Evolutionary conservation across 2,797 vertebrate species (phyloP).

Genomic region (Leucoraja ocellata): DNA sequence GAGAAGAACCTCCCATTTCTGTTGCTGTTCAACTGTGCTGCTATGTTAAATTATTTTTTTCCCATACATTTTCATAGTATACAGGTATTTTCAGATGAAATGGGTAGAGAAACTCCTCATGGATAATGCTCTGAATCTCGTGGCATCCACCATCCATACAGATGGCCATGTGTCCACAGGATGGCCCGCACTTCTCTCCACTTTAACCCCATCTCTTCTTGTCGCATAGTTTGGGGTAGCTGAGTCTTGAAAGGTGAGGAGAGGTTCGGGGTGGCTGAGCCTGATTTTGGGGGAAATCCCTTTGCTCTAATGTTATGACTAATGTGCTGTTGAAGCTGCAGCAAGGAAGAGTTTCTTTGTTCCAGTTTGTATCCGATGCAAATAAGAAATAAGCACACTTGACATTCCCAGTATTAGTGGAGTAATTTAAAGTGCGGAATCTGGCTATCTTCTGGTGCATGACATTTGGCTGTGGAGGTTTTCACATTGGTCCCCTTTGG

Average conservation of each 20-base stretch:
- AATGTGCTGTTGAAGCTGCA: too few relatives aligned
- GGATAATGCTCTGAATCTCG: not conserved
- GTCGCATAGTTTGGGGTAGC: not conserved
- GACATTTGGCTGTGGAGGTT: not conserved
- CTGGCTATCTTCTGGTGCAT: not conserved
- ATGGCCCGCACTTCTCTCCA: too few relatives aligned
- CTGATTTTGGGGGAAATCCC: not conserved
- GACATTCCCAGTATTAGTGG: too few relatives aligned
- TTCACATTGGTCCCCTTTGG: not conserved
- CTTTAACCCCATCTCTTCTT: not conserved
- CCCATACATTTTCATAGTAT: not conserved
- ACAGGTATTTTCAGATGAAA: not conserved
- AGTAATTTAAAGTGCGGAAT: not conserved
- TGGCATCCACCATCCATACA: not conserved
- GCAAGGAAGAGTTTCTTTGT: too few relatives aligned
- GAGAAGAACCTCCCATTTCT: slow-evolving; percentile 36
- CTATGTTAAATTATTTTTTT: not conserved
- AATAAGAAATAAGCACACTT: too few relatives aligned
- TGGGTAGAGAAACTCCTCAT: not conserved
- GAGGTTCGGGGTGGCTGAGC: not conserved
- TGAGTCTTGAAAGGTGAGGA: not conserved
- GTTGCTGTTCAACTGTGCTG: not conserved
- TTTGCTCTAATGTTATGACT: too few relatives aligned
- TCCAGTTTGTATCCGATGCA: too few relatives aligned
- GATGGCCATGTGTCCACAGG: too few relatives aligned